These are phyloP conservation scores for Gerris lacustris DNA, from an alignment of 2,888 invertebrate species.

Conservation along the genomic window DNA sequence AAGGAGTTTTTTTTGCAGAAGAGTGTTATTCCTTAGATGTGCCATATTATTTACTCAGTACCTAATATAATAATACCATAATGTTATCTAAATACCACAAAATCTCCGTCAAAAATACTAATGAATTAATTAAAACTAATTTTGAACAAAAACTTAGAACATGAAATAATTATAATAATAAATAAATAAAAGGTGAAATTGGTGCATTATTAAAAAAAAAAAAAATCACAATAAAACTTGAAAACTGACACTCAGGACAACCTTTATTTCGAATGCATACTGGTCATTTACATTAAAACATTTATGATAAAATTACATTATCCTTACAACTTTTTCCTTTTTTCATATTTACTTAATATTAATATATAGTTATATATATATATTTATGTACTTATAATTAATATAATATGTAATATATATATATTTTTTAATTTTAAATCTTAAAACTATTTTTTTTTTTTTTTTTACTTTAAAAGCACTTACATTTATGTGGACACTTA, in stretches of 20 bases:
- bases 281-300: conserved; percentile 39
- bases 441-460: not conserved
- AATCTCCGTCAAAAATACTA: no score
- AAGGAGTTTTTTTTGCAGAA: no score
- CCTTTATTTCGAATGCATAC: conserved; percentile 46
- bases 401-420: not conserved
- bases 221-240: no score
- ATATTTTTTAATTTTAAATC: not conserved
- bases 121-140: no score
- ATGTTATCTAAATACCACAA: no score
- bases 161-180: no score
- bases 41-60: no score
- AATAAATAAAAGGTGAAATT: no score
- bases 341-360: not conserved
- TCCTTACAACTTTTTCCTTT: not conserved
- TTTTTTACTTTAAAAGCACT: conserved; percentile 26
- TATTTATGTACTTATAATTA: not conserved
- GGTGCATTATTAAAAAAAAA: no score
- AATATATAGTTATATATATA: not conserved
- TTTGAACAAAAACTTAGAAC: no score
- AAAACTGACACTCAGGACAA: conserved; percentile 38
- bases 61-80: no score
- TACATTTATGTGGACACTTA: conserved; percentile 20
- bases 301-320: conserved; percentile 21
- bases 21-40: no score